phyloP scores from a whole-genome alignment of 2,888 invertebrate species.

The Aphodius sticticus region DNA sequence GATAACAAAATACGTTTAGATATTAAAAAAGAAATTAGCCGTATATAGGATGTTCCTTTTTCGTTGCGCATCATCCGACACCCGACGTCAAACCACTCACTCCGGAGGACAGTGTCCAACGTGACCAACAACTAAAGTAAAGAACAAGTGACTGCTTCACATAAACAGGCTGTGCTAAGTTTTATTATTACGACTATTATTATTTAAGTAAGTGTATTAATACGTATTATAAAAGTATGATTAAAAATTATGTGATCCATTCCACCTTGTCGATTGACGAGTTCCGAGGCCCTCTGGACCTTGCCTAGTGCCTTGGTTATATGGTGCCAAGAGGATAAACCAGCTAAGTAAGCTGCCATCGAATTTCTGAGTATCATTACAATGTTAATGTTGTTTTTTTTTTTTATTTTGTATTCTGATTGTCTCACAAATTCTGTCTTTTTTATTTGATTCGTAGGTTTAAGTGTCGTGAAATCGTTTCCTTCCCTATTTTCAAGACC shows the following conservation, averaged over 20 bases:
- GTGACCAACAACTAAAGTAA: conserved; percentile 12
- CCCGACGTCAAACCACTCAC: background rate
- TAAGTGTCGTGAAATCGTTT: background rate
- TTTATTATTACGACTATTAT: conserved; percentile 34
- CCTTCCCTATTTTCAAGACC: background rate
- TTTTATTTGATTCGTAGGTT: background rate
- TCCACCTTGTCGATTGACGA: conserved; percentile 53
- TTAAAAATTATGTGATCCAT: conserved; percentile 50
- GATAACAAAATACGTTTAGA: conserved; percentile 33
- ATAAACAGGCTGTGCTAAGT: conserved; percentile 41
- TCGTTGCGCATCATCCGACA: background rate
- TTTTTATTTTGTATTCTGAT: conserved; percentile 13
- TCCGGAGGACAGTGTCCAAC: background rate
- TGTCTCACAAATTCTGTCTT: background rate
- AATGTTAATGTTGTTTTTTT: conserved; percentile 27
- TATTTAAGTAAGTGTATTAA: conserved; percentile 41
- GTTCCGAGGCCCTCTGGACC: conserved; percentile 39
- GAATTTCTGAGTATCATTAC: conserved; percentile 27
- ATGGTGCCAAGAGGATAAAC: conserved; percentile 58
- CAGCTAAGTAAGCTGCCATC: conserved; percentile 59
- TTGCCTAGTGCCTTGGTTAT: conserved; percentile 56
- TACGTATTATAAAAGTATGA: conserved; percentile 42
- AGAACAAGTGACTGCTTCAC: conserved; percentile 36
- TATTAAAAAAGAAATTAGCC: conserved; percentile 17
- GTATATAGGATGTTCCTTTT: conserved; percentile 22